Evolutionary conservation across 2,888 invertebrate species (phyloP), one percentile per base, ranked within the genome.

Genomic region (Plemyria rubiginata): DNA sequence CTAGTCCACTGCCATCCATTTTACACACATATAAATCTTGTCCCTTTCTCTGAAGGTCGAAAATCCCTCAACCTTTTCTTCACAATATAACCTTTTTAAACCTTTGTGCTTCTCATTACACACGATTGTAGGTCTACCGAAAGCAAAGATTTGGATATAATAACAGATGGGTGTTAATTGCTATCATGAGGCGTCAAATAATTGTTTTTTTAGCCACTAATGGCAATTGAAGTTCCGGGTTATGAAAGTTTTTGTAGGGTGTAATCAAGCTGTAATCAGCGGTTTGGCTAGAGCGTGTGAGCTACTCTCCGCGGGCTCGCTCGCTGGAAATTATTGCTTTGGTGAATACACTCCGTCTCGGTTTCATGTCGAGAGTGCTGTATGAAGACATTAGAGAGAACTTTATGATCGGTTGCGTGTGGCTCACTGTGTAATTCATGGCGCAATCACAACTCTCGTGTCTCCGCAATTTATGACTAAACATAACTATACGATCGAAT

Each of bases 161-260:
- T 87, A 88, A 86, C 87, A 86, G 87, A 88, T 88, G 90, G 90
- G 91, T 90, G 92, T 86, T 91, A 92, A 92, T 92, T 92, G 91
- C 88, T 87, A 87, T 85, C 87, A 88, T 86, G 86, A 87, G 87
- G 89, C 87, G 88, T 88, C 87, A 88, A 32, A 89, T 90, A 89
- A 90, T 88, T 86, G 86, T 89, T 90, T 89, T 88, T 90, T 90
- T 85, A 81, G 83, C 80, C 81, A 84, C 85, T 86, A 87, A 87
- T 86, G 85, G 85, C 87, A 85, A 85, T 85, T 79, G 82, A 86
- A 88, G 89, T 90, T 91, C 90, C 90, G 91, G 90, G 87, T 84
- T 88, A 84, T 85, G 86, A 85, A 83, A 84, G 88, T 92, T 92
- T 92, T 92, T 92, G 90, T 91, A 75, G 83, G 78, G 85, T 91